Base-by-base conservation (phyloP, 2,888 invertebrate genomes). In the Margaritifera margaritifera region DNA sequence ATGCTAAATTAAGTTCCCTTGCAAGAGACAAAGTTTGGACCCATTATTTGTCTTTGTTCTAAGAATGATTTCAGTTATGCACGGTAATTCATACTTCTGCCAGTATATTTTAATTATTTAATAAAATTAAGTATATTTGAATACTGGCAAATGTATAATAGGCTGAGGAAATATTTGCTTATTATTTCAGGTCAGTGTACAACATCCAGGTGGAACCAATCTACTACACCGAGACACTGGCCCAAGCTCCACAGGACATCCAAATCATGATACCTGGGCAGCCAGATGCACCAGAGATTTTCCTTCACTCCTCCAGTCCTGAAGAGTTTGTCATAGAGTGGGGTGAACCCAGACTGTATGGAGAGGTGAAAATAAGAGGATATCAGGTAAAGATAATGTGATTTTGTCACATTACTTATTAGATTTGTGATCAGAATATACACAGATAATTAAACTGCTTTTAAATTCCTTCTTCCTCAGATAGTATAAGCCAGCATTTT, bases 281-380 rank as follows among this genome's bases (percentile, higher is more conserved):
- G 11, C 89, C 89, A 11, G 89, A 89, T 71, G 76, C 88, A 6
- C 89, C 90, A 4, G 85, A 87, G 63, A 86, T 90, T 66, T 89
- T 86, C 84, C 79, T 86, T 4, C 80, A 84, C 57, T 82, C 86
- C 22, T 78, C 83, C 54, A 85, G 81, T 50, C 80, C 83, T 6
- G 86, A 87, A 64, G 87, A 88, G 78, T 87, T 90, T 78, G 83
- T 86, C 27, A 84, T 90, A 53, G 89, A 89, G 68, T 90, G 90
- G 90, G 87, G 86, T 11, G 89, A 90, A 74, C 90, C 90, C 19
- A 74, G 84, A 56, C 73, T 88, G 31, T 88, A 84, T 75, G 87
- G 86, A 25, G 86, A 86, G 27, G 84, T 88, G 62, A 85, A 82
- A 66, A 82, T 89, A 61, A 80, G 82, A 64, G 90, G 89, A 42